A percentile compares a stretch with the other conserved stretches of the same genome.
phyloP scores from a whole-genome alignment of 2,113 vertebrate genomes.

The Perca schrenkii region DNA sequence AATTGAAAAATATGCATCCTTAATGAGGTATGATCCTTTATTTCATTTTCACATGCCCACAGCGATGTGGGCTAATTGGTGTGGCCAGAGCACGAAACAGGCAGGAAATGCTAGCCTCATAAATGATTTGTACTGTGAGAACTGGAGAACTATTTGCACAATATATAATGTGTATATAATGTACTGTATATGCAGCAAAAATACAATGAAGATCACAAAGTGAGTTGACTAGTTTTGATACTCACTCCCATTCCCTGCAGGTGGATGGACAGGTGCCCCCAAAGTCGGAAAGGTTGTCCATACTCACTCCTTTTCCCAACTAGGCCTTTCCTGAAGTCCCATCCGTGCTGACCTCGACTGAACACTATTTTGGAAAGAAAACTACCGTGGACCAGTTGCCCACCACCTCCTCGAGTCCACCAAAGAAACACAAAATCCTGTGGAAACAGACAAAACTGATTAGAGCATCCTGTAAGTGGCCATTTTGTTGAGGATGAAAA shows the following conservation, averaged over 20 bases:
- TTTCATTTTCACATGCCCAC: neutral
- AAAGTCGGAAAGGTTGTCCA: constrained; percentile 87
- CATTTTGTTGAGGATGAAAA: neutral
- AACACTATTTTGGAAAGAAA: constrained; percentile 55
- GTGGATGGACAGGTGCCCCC: constrained; percentile 82
- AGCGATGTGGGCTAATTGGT: neutral
- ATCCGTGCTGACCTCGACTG: constrained; percentile 71
- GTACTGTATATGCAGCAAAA: neutral
- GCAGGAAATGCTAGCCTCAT: neutral
- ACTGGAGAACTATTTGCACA: neutral
- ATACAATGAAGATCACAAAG: neutral
- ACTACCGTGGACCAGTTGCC: constrained; percentile 30
- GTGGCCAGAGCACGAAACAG: neutral
- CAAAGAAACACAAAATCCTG: constrained; percentile 69
- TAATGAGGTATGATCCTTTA: neutral
- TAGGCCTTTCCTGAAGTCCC: constrained; percentile 79
- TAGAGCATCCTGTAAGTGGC: neutral
- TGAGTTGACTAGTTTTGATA: constrained; percentile 42
- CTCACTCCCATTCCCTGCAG: constrained; percentile 87
- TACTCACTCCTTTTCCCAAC: constrained; percentile 85
- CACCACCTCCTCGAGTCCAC: constrained; percentile 40
- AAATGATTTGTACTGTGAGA: neutral
- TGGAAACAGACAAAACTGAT: constrained; percentile 39
- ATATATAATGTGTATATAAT: neutral
- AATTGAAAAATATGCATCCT: neutral